Evolutionary conservation across 2,888 invertebrate genomes (phyloP), one percentile per base, ranked within the genome.

Genomic region (Leptopilina syphax): DNA sequence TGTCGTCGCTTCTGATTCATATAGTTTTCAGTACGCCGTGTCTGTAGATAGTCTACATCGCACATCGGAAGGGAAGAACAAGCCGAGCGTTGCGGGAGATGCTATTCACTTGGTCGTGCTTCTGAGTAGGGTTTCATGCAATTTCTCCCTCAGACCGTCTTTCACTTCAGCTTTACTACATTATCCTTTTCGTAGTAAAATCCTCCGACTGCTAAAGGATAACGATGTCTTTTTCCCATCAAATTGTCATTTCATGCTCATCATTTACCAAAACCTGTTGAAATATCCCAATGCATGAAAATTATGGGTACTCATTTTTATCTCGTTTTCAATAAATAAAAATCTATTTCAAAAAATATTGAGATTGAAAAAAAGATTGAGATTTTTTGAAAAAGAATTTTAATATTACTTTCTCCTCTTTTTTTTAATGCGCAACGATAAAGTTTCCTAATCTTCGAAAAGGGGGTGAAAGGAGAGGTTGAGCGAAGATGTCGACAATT

Each of bases 1-100:
- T 89, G 89, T 89, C 89, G 89, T 88, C 85, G 83, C 88, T 87
- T 83, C 80, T 88, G 88, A 90, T 90, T 91, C 89, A 86, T 90
- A 89, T 89, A 89, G 79, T 81, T 73, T 81, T 82, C 79, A 77
- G 78, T 79, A 4, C 34, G 34, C 34, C 34, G 34, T 77, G 79
- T 80, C 79, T 80, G 80, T 82, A 83, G 81, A 81, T 80, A 79
- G 79, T 79, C 67, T 80, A 81, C 77, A 77, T 76, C 80, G 84
- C 81, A 81, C 79, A 77, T 76, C 80, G 83, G 81, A 81, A 84
- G 81, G 82, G 82, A 85, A 81, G 82, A 84, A 81, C 82, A 76
- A 65, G 77, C 83, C 81, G 80, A 77, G 70, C 60, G 78, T 70
- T 66, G 70, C 78, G 79, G 81, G 68, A 82, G 80, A 81, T 81